phyloP scores from a whole-genome alignment of 2,797 vertebrate genomes.

The Sandelia bainsii region DNA sequence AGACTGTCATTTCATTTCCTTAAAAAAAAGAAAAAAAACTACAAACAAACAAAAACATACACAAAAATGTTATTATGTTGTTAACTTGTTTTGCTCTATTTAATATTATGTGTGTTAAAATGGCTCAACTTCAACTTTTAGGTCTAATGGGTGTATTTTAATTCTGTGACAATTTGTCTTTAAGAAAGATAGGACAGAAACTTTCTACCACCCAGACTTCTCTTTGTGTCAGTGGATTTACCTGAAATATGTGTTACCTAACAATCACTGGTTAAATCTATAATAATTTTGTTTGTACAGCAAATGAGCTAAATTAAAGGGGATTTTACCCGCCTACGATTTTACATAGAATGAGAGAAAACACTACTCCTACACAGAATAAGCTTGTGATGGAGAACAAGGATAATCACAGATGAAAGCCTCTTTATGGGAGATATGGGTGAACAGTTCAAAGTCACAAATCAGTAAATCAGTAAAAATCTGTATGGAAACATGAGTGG shows the following conservation, averaged over 20 bases:
- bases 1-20: too few species aligned
- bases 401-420: neutral
- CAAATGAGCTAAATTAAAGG: neutral
- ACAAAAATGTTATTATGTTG: too few species aligned
- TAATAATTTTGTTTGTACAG: slow-evolving; percentile 1
- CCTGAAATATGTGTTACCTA: neutral
- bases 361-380: neutral
- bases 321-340: slow-evolving; percentile 7
- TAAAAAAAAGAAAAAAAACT: too few species aligned
- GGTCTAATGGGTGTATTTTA: too few species aligned
- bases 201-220: too few species aligned
- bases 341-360: neutral
- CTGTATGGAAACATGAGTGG: too few species aligned
- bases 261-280: neutral
- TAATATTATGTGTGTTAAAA: too few species aligned
- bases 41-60: too few species aligned
- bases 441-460: neutral
- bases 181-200: neutral
- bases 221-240: neutral
- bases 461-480: neutral
- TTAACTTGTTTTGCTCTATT: too few species aligned
- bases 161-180: neutral
- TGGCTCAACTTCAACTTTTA: too few species aligned
- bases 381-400: neutral
- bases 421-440: neutral